Base-by-base conservation (phyloP, 2,888 invertebrate species). In the Hypena proboscidalis region DNA sequence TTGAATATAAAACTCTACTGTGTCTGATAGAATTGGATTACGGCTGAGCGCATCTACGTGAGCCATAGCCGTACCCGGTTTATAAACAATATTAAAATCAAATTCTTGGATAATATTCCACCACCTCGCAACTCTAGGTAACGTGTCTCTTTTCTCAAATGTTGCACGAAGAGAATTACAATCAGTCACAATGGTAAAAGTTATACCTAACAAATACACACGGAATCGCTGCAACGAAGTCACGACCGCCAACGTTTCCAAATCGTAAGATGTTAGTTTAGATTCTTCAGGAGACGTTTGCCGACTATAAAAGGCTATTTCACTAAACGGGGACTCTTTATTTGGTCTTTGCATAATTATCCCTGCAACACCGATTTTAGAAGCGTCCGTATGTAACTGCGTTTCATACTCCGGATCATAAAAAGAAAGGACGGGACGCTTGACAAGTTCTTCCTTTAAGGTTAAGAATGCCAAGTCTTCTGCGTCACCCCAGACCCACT, bases 111-210 rank as follows among this genome's bases (percentile, higher is more conserved):
- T 11, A 3, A 19, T 6, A 7, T 8, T 19, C 38, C 38, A 38
- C 38, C 38, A 38, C 2, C 38, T 22, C 1, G 38, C 38, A 0
- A 38, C 25, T n/a, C 31, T 23, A 1, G 38, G 38, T 2, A 31
- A 1, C 1, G 8, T 11, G n/a, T 38, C 38, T 1, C 17, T 9
- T 11, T 38, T 38, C n/a, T 11, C 15, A 17, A 30, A 31, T 11
- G 38, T 38, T 3, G 31, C 17, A 1, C 38, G 15, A 0, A 38
- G 15, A 0, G 38, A 30, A 8, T 38, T 38, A 13, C 38, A 38
- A 11, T 38, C 38, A 6, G 30, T 38, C 1, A 38, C 10, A 19
- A 30, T 10, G 8, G 30, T 30, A 10, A 30, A 30, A 20, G 1
- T 7, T 2, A 29, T 17, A 11, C 35, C 35, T 20, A 26, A 8